Evolutionary conservation across 2,797 vertebrate genomes (phyloP).

Genomic region (Hydrocynus forskahlii): DNA sequence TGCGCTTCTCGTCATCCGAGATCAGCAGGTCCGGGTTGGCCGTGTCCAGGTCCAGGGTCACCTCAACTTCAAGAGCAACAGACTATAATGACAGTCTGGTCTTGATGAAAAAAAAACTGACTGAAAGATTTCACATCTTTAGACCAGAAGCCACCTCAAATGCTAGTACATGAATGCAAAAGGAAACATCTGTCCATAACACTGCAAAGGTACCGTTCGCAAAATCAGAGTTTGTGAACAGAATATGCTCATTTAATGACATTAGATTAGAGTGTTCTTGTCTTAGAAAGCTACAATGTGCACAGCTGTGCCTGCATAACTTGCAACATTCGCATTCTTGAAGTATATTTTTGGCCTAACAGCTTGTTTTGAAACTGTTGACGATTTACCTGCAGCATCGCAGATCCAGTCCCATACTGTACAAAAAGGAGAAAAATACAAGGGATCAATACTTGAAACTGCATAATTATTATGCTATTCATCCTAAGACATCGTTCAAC

Average conservation of each 20-base stretch:
- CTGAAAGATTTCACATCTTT: neutral
- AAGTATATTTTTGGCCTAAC: neutral
- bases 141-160: too few species aligned
- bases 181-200: too few species aligned
- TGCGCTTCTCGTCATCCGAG: slow-evolving; percentile 73
- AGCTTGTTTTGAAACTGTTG: neutral
- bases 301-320: too few species aligned
- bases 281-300: too few species aligned
- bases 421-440: slow-evolving; percentile 3
- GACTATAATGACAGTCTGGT: neutral
- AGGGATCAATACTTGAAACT: too few species aligned
- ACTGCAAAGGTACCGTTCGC: too few species aligned
- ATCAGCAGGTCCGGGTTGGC: slow-evolving; percentile 83
- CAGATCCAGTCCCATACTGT: slow-evolving; percentile 83
- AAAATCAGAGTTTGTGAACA: neutral
- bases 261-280: too few species aligned
- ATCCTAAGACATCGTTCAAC: too few species aligned
- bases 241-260: too few species aligned
- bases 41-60: slow-evolving; percentile 78
- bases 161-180: too few species aligned
- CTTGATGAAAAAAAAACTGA: neutral
- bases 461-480: too few species aligned
- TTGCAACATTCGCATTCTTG: too few species aligned
- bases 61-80: slow-evolving; percentile 68
- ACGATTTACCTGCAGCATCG: slow-evolving; percentile 74